Evolutionary conservation across 2,113 vertebrate genomes (phyloP).

Genomic region (Lates calcarifer): DNA sequence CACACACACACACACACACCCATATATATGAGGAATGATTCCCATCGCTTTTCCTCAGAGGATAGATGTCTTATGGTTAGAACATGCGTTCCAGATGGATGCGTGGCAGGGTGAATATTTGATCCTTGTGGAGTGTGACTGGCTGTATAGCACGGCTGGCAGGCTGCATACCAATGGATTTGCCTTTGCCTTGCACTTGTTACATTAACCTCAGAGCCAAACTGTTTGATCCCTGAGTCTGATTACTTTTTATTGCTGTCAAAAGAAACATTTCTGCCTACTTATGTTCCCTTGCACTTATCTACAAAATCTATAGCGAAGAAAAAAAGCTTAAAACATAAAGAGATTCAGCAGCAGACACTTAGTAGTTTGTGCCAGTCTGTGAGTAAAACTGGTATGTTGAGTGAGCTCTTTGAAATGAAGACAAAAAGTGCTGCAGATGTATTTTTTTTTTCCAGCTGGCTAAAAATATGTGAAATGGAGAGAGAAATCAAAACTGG

Average conservation of each 20-base stretch:
- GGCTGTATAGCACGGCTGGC: constrained; percentile 35
- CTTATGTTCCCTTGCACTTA: constrained; percentile 40
- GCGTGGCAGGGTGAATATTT: constrained; percentile 61
- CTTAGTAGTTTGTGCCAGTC: constrained; percentile 39
- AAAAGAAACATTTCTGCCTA: constrained; percentile 54
- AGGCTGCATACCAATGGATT: constrained; percentile 73
- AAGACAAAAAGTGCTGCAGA: constrained; percentile 13
- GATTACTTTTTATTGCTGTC: constrained; percentile 60
- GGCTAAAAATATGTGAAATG: constrained; percentile 24
- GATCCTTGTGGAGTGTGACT: constrained; percentile 68
- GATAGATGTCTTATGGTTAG: constrained; percentile 39
- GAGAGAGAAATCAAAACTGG: constrained; percentile 33
- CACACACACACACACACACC: too few relatives aligned
- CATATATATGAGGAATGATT: background rate
- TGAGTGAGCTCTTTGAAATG: constrained; percentile 30
- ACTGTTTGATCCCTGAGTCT: constrained; percentile 68
- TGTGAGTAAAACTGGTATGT: background rate
- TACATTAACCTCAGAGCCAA: constrained; percentile 75
- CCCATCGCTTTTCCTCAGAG: constrained; percentile 26
- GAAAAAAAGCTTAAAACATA: constrained; percentile 14
- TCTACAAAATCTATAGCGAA: constrained; percentile 33
- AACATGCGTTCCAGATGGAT: constrained; percentile 49
- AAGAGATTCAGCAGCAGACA: constrained; percentile 23
- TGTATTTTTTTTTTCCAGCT: constrained; percentile 23
- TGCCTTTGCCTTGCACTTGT: constrained; percentile 66